Conservation (phyloP, 2,888 invertebrate species). For the Ennomos erosarius region DNA sequence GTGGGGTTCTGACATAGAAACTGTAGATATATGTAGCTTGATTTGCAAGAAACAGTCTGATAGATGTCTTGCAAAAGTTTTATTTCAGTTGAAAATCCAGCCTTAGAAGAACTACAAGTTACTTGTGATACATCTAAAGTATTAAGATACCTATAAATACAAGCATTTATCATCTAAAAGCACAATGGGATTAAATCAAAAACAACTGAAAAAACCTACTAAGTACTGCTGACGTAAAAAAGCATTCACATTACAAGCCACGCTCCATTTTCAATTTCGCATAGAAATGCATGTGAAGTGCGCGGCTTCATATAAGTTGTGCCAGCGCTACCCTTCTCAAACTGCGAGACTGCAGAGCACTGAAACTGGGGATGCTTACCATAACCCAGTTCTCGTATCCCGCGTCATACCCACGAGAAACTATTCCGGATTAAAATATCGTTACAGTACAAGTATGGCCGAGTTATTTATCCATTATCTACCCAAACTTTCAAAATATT, state of each 20-base stretch:
- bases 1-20: too few species aligned
- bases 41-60: too few species aligned
- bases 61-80: too few species aligned
- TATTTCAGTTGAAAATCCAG: too few species aligned
- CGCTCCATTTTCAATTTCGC: slow-evolving; percentile 31
- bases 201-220: too few species aligned
- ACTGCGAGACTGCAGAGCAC: slow-evolving; percentile 45
- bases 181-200: too few species aligned
- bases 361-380: slow-evolving; percentile 51
- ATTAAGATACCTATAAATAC: too few species aligned
- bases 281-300: slow-evolving; percentile 51
- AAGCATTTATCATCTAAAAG: too few species aligned
- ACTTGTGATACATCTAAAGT: too few species aligned
- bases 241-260: slow-evolving; percentile 6
- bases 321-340: slow-evolving; percentile 61
- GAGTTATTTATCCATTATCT: slow-evolving; percentile 36
- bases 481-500: slow-evolving; percentile 24
- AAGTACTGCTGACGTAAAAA: too few species aligned
- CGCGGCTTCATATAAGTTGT: slow-evolving; percentile 60
- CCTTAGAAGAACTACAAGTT: too few species aligned
- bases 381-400: slow-evolving; percentile 52
- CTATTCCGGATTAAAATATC: slow-evolving; percentile 53
- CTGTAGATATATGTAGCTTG: too few species aligned
- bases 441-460: slow-evolving; percentile 42
- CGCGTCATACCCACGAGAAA: slow-evolving; percentile 45